Evolutionary conservation across 1,140 invertebrate genomes (phyloP).

Genomic region (Euborellia annulipes): DNA sequence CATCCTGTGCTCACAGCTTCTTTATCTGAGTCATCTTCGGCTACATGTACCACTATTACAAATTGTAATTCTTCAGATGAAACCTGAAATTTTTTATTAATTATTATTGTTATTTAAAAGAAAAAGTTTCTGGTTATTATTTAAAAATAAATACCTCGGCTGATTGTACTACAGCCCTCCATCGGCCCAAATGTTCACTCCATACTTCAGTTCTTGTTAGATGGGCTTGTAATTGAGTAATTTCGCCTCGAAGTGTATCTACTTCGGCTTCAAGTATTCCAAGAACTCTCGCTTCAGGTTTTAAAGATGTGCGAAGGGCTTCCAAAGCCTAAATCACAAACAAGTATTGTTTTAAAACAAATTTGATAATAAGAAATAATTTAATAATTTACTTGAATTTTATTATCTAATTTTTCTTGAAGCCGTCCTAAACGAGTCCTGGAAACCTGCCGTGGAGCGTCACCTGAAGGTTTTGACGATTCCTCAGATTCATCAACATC

Average conservation of each 20-base stretch:
- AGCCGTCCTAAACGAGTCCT: constrained; percentile 66
- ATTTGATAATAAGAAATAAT: constrained; percentile 5
- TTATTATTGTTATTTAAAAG: too few species aligned
- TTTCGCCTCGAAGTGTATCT: constrained; percentile 59
- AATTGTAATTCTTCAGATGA: too few species aligned
- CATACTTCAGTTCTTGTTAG: constrained; percentile 72
- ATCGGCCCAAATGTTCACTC: constrained; percentile 73
- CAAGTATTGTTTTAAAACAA: not conserved
- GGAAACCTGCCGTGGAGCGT: constrained; percentile 69
- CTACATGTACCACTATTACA: constrained; percentile 62
- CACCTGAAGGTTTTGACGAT: constrained; percentile 28
- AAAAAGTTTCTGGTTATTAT: too few species aligned
- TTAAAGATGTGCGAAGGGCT: constrained; percentile 53
- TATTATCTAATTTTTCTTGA: constrained; percentile 61
- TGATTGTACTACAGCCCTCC: constrained; percentile 66
- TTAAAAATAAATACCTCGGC: constrained; percentile 42
- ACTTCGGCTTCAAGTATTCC: constrained; percentile 65
- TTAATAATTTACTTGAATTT: constrained; percentile 38
- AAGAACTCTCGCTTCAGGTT: constrained; percentile 59
- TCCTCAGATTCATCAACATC: constrained; percentile 6
- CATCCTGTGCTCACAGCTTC: constrained; percentile 60
- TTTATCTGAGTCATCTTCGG: constrained; percentile 41
- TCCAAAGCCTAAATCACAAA: constrained; percentile 46
- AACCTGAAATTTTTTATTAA: too few species aligned
- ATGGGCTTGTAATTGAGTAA: constrained; percentile 62